A percentile compares a stretch with the other conserved stretches of the same genome.
These are phyloP conservation scores for Galemys pyrenaicus DNA, from an alignment of 2,113 vertebrate species.

Conservation along the genomic window DNA sequence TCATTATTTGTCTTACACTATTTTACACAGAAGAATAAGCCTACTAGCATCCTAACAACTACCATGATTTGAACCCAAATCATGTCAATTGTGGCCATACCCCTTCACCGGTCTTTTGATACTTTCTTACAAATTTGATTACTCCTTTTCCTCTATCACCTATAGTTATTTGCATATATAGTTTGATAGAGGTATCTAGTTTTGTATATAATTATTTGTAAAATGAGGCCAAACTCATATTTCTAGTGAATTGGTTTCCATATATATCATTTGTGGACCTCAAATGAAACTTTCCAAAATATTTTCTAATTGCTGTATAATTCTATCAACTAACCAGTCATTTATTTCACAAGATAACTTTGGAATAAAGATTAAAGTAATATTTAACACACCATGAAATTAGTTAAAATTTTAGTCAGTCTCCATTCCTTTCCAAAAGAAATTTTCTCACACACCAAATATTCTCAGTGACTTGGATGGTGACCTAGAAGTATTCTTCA, in stretches of 20 bases:
- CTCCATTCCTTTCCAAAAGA: slow-evolving; percentile 34
- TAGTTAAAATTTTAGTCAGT: slow-evolving; percentile 48
- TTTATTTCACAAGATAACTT: slow-evolving; percentile 1
- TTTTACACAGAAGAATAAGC: background rate
- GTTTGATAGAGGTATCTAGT: slow-evolving; percentile 22
- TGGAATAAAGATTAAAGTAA: slow-evolving; percentile 53
- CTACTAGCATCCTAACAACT: background rate
- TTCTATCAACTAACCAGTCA: slow-evolving; percentile 33
- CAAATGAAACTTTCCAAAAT: slow-evolving; percentile 48
- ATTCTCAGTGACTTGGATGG: background rate
- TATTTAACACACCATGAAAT: slow-evolving; percentile 54
- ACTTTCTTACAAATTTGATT: background rate
- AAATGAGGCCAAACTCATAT: slow-evolving; percentile 17
- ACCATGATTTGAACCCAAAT: background rate
- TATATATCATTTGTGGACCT: background rate
- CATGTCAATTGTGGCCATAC: background rate
- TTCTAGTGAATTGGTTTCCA: background rate
- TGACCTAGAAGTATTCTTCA: background rate
- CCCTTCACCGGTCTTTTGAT: background rate
- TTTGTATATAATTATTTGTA: slow-evolving; percentile 16
- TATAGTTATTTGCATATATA: background rate
- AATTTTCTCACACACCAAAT: background rate
- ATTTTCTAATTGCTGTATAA: slow-evolving; percentile 43
- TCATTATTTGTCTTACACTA: background rate
- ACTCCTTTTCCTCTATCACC: background rate